Evolutionary conservation across 2,113 vertebrate genomes (phyloP).

Genomic region (Siphamia tubifer): DNA sequence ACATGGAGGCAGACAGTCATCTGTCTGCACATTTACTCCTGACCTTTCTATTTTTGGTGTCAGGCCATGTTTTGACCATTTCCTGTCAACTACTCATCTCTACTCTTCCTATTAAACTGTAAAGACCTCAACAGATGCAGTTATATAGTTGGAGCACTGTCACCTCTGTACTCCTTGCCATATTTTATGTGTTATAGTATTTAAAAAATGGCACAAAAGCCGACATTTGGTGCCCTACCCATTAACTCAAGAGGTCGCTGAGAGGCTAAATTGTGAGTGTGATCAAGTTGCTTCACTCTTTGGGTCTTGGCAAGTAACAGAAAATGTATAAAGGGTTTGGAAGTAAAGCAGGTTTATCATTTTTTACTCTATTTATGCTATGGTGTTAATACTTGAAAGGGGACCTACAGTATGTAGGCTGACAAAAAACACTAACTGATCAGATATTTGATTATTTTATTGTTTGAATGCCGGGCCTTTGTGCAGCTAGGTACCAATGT

Average conservation of each 20-base stretch:
- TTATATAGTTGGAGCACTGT: background rate
- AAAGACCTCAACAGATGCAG: slow-evolving; percentile 1
- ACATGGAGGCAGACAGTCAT: slow-evolving; percentile 1
- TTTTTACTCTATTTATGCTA: too few species aligned
- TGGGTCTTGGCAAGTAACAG: background rate
- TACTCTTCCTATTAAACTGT: background rate
- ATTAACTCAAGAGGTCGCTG: slow-evolving; percentile 23
- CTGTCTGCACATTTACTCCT: slow-evolving; percentile 54
- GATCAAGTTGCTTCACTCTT: slow-evolving; percentile 15
- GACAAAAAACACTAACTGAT: background rate
- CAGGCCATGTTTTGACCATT: slow-evolving; percentile 12
- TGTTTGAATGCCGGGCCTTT: too few species aligned
- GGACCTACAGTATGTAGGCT: too few species aligned
- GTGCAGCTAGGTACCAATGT: background rate
- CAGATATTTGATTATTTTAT: background rate
- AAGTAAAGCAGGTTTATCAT: too few species aligned
- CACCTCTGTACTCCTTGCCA: background rate
- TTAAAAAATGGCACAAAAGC: background rate
- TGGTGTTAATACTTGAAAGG: too few species aligned
- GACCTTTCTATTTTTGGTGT: slow-evolving; percentile 43
- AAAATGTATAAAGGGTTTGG: background rate
- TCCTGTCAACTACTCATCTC: background rate
- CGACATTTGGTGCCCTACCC: slow-evolving; percentile 11
- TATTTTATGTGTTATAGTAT: background rate
- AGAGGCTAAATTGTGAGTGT: slow-evolving; percentile 24